Evolutionary conservation across 2,888 invertebrate genomes (phyloP).

Genomic region (Pyrrhopygopsis socrates): DNA sequence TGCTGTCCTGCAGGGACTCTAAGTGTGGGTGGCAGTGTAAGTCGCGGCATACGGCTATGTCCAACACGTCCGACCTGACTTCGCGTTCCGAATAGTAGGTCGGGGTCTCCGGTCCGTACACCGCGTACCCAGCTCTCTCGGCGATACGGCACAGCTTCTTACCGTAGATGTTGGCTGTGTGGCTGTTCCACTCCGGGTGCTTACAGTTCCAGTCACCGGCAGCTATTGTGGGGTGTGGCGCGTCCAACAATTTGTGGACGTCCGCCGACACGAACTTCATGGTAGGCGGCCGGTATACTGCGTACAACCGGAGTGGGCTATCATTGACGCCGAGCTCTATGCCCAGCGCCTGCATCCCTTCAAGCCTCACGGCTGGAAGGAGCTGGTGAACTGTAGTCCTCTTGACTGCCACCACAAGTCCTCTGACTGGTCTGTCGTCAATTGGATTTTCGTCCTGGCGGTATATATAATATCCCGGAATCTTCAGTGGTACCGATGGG

Average conservation of each 20-base stretch:
- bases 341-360: constrained; percentile 43
- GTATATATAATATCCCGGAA: constrained; percentile 17
- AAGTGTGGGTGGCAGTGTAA: not conserved
- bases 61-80: constrained; percentile 39
- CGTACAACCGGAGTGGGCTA: constrained; percentile 17
- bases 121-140: constrained; percentile 26
- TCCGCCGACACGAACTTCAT: not conserved
- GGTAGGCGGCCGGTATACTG: constrained; percentile 54
- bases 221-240: not conserved
- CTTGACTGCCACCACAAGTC: constrained; percentile 44
- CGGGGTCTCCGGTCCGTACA: constrained; percentile 54
- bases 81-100: constrained; percentile 25
- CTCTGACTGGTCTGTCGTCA: not conserved
- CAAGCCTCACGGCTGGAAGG: not conserved
- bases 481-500: not conserved
- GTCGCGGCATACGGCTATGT: constrained; percentile 37
- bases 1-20: not conserved
- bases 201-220: constrained; percentile 65
- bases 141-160: not conserved
- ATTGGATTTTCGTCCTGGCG: constrained; percentile 20
- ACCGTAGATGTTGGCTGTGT: too few relatives aligned
- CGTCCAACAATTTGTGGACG: not conserved
- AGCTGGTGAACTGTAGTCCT: constrained; percentile 54
- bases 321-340: constrained; percentile 18
- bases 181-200: constrained; percentile 68